phyloP scores from a whole-genome alignment of 2,888 invertebrate species.

The Rhamphomyia laevipes region DNA sequence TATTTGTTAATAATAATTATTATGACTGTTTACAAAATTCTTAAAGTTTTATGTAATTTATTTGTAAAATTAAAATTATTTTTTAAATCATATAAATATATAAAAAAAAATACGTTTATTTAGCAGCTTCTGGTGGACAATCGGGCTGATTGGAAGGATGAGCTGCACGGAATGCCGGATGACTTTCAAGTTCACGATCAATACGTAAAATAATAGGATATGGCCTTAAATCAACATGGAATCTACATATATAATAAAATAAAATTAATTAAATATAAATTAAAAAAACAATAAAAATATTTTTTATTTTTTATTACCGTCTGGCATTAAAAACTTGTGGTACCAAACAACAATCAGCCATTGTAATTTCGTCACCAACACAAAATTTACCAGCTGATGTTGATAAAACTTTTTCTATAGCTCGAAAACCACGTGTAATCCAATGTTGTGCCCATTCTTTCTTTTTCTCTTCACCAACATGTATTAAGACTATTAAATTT shows the following conservation, averaged over 20 bases:
- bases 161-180: slow-evolving; percentile 83
- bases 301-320: slow-evolving; percentile 44
- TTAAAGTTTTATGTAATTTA: too few species aligned
- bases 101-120: slow-evolving; percentile 41
- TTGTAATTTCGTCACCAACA: slow-evolving; percentile 84
- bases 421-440: slow-evolving; percentile 81
- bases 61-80: too few species aligned
- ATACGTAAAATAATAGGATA: slow-evolving; percentile 85
- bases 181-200: slow-evolving; percentile 71
- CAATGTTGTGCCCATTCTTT: slow-evolving; percentile 89
- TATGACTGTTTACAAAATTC: too few species aligned
- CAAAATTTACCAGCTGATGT: slow-evolving; percentile 82
- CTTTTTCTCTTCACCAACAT: slow-evolving; percentile 79
- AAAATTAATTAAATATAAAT: background rate
- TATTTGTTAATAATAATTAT: too few species aligned
- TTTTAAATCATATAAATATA: too few species aligned
- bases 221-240: slow-evolving; percentile 80
- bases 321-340: slow-evolving; percentile 93
- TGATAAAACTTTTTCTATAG: slow-evolving; percentile 76
- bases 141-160: slow-evolving; percentile 90
- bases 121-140: slow-evolving; percentile 79
- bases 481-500: slow-evolving; percentile 77
- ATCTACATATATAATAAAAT: slow-evolving; percentile 43
- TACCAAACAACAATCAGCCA: slow-evolving; percentile 91
- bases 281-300: slow-evolving; percentile 9